Conservation (phyloP, 2,797 vertebrate genomes). For the Carapus acus region DNA sequence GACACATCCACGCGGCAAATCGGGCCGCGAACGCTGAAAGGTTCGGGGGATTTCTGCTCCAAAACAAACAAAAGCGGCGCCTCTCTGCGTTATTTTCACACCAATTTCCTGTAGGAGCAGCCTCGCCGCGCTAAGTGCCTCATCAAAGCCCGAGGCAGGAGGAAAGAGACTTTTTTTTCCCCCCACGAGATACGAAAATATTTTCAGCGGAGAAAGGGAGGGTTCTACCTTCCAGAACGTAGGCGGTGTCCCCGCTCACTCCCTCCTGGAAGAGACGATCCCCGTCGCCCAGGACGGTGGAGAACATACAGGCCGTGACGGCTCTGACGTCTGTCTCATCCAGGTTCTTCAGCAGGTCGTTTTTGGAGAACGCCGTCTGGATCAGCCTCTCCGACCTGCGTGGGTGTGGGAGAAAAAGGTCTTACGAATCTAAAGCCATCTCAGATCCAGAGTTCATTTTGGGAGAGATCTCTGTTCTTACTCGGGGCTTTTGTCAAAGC, state of each 20-base stretch:
- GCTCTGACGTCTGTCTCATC: constrained; percentile 64
- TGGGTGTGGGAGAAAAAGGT: too few relatives aligned
- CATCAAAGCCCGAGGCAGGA: constrained; percentile 7
- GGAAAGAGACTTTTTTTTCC: constrained; percentile 3
- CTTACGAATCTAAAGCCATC: constrained; percentile 7
- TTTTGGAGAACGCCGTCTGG: constrained; percentile 64
- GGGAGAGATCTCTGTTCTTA: constrained; percentile 53
- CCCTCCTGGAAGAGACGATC: constrained; percentile 69
- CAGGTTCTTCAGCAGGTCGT: constrained; percentile 70
- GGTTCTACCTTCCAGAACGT: constrained; percentile 71
- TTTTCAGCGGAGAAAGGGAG: constrained; percentile 6
- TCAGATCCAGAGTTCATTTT: constrained; percentile 15
- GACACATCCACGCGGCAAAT: not conserved
- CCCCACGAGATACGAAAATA: too few relatives aligned
- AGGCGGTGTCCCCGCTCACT: constrained; percentile 63
- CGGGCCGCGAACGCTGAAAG: too few relatives aligned
- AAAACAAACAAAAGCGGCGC: not conserved
- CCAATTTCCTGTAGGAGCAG: constrained; percentile 14
- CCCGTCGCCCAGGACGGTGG: constrained; percentile 58
- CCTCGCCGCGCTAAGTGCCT: constrained; percentile 17
- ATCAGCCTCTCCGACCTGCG: constrained; percentile 69
- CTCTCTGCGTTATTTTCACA: not conserved
- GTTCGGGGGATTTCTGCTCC: too few relatives aligned
- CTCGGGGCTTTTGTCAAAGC: constrained; percentile 69
- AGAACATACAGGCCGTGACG: constrained; percentile 64